These are phyloP conservation scores for Perizoma flavofasciatum DNA, from an alignment of 2,888 invertebrate species.

Conservation along the genomic window DNA sequence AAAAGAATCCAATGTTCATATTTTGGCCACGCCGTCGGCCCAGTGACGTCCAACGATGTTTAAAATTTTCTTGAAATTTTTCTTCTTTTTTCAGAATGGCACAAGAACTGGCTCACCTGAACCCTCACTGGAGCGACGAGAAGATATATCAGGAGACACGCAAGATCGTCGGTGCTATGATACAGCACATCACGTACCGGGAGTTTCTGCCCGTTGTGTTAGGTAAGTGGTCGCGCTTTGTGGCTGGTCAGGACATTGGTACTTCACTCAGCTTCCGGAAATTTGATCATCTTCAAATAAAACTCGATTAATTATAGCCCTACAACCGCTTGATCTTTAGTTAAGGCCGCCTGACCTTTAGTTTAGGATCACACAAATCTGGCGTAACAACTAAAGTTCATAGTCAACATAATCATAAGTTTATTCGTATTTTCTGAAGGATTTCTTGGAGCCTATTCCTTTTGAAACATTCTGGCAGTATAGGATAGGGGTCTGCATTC, in stretches of 20 bases:
- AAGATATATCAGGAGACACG: slow-evolving; percentile 93
- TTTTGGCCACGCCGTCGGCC: too few relatives aligned
- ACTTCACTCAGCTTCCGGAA: too few relatives aligned
- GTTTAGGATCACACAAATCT: too few relatives aligned
- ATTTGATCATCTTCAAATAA: too few relatives aligned
- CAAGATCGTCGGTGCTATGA: slow-evolving; percentile 90
- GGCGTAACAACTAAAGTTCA: too few relatives aligned
- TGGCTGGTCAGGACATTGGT: too few relatives aligned
- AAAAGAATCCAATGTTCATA: too few relatives aligned
- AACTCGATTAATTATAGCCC: too few relatives aligned
- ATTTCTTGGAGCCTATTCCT: slow-evolving; percentile 96
- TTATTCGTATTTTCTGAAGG: slow-evolving; percentile 97
- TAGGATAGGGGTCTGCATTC: slow-evolving; percentile 99
- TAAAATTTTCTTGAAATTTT: neutral
- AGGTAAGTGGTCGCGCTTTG: slow-evolving; percentile 67
- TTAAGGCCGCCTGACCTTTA: too few relatives aligned
- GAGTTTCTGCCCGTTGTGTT: slow-evolving; percentile 93
- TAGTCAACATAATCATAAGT: slow-evolving; percentile 66
- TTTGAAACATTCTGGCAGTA: slow-evolving; percentile 99
- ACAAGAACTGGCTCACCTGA: slow-evolving; percentile 87
- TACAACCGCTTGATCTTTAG: too few relatives aligned
- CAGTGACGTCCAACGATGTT: too few relatives aligned
- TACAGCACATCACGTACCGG: slow-evolving; percentile 93
- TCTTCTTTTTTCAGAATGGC: slow-evolving; percentile 50
- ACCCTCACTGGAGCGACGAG: slow-evolving; percentile 95